Base-by-base conservation (phyloP, 92 coral and sea anemone species). In the Galaxea fascicularis region DNA sequence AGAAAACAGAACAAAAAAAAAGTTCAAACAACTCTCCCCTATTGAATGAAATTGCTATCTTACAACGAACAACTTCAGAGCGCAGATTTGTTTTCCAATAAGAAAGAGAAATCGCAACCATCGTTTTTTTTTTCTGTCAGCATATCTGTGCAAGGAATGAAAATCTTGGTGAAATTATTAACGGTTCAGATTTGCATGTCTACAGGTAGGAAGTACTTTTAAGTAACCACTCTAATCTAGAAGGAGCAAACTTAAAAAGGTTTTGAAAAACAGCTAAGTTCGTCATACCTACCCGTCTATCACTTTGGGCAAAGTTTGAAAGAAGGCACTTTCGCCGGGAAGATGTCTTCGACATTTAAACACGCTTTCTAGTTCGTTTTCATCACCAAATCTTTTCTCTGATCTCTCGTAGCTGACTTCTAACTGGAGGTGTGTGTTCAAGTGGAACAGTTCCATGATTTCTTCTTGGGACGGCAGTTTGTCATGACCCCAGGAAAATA, bases 291-390 rank as follows among this genome's bases (percentile, higher is more conserved):
- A 83, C 82, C 82, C 82, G 63, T 83, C 73, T 12, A 85, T n/a
- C 17, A 85, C 76, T 35, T 69, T 76, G 49, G 81, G 72, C 13
- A 85, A 29, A 12, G 41, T 44, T n/a, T 85, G 85, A 22, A 53
- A 85, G 77, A 85, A 85, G 44, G 26, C 68, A 41, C 82, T 65
- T 26, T 64, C 74, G 77, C 47, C 20, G 8, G 76, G 82, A 10
- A 77, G 70, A n/a, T 77, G 77, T 39, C 76, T 51, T 14, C 89
- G 83, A 29, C 89, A 74, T 35, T 77, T 85, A 67, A 85, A 85
- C 39, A 76, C 28, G 10, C 27, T 77, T 7, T 39, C 89, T 22
- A 75, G 89, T 44, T 76, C 60, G 41, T 85, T 67, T 54, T 35
- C 85, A 21, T 85, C 89, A 7, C 66, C 76, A 53, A 73, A 76